Evolutionary conservation across 2,888 invertebrate genomes (phyloP), one percentile per base, ranked within the genome.

Genomic region (Amaurobius ferox): DNA sequence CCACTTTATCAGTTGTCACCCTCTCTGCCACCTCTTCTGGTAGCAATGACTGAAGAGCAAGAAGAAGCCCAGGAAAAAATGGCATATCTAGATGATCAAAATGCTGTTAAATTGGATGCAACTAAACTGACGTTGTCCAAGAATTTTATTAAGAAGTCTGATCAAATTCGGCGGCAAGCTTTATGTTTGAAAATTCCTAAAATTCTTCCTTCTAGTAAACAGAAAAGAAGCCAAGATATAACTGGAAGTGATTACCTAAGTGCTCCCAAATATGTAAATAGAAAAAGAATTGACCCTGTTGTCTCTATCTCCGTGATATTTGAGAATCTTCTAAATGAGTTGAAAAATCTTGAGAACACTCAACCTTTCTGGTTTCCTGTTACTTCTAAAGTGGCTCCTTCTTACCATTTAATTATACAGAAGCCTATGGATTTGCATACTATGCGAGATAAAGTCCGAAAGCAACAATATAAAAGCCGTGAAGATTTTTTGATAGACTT

Each of bases 351-450:
- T 91, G 96, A 96, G 0, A 97, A 98, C 90, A 97, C 92, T 1
- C 95, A 96, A 89, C 96, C 96, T 0, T 99, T 99, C 92, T 93
- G 98, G 89, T 95, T 96, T 90, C 98, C 99, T 0, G 99, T 99
- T 35, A 98, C 96, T 92, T 94, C 95, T 9, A 98, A 98, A 93
- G 95, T 95, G 89, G 98, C 98, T 9, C 95, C 97, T 0, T 98
- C 99, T 91, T 99, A 99, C 92, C 95, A 97, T 91, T 95, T 95
- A 89, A 96, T 98, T 78, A 94, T 99, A 29, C 94, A 94, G 62
- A 94, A 96, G 78, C 99, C 99, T 0, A 99, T 99, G 97, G 99
- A 99, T 91, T 93, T 99, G 77, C 98, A 98, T 91, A 96, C 96
- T 0, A 98, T 99, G 89, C 93, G 98, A 62, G 98, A 98, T 89